Evolutionary conservation across 2,797 vertebrate genomes (phyloP).

Genomic region (Parauchenoglanis ngamensis): DNA sequence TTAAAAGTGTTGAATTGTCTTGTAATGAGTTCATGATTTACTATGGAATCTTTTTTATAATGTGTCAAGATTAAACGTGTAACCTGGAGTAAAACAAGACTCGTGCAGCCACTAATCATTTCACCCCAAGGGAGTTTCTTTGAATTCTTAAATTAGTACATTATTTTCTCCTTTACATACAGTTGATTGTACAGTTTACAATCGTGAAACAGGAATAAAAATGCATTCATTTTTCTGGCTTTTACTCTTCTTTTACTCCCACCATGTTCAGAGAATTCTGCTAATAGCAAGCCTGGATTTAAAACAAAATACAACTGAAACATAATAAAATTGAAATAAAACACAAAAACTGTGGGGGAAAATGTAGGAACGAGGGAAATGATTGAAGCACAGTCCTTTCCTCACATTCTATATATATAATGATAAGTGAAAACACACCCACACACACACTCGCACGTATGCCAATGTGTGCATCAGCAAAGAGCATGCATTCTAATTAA

Average conservation of each 20-base stretch:
- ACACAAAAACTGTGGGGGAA: slow-evolving; percentile 64
- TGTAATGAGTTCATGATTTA: neutral
- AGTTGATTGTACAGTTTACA: slow-evolving; percentile 85
- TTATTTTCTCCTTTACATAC: slow-evolving; percentile 84
- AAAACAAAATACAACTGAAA: slow-evolving; percentile 62
- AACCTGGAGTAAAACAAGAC: slow-evolving; percentile 22
- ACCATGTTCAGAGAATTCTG: slow-evolving; percentile 79
- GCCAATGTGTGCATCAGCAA: slow-evolving; percentile 62
- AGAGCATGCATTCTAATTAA: slow-evolving; percentile 78
- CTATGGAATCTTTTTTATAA: neutral
- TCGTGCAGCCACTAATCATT: neutral
- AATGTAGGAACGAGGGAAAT: slow-evolving; percentile 56
- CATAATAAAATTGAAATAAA: slow-evolving; percentile 44
- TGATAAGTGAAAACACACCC: slow-evolving; percentile 5
- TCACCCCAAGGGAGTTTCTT: slow-evolving; percentile 44
- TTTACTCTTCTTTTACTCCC: slow-evolving; percentile 60
- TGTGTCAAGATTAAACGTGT: neutral
- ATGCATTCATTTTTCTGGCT: slow-evolving; percentile 73
- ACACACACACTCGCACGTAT: slow-evolving; percentile 30
- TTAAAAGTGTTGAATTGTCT: neutral
- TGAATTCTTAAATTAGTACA: slow-evolving; percentile 91
- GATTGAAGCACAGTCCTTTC: slow-evolving; percentile 49
- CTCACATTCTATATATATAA: slow-evolving; percentile 17
- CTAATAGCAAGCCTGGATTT: slow-evolving; percentile 70
- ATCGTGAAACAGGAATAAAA: slow-evolving; percentile 75